Evolutionary conservation across 2,888 invertebrate genomes (phyloP), one percentile per base, ranked within the genome.

Genomic region (Tipula confusa): DNA sequence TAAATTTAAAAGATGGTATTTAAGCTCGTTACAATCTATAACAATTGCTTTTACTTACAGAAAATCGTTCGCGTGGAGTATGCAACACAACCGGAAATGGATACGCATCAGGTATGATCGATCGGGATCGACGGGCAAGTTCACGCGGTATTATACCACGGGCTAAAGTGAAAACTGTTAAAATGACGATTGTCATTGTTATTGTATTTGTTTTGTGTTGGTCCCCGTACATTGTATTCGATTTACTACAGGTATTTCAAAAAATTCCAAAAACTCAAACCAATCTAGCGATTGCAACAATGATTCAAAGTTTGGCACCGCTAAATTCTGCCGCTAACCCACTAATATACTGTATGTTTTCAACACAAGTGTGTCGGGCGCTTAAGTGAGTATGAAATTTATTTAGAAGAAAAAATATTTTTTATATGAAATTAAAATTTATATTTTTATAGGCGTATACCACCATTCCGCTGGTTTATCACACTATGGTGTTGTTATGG

Each of bases 181-280:
- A 98, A 90, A 98, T 98, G 97, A 98, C 98, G 0, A 95, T 98
- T 86, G 97, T 97, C 86, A 98, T 98, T 87, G 97, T 98, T 84
- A 95, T 97, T 87, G 97, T 97, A 38, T 98, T 98, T 89, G 94
- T 98, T 85, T 90, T 97, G 7, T 98, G 98, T 90, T 98, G 98
- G 97, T 96, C 96, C 84, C 98, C 98, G 0, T 98, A 97, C 90
- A 96, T 98, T 89, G 92, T 98, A 84, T 98, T 96, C 90, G 96
- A 97, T 89, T 90, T 97, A 84, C 93, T 97, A 3, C 96, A 97
- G 92, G 97, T 97, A 79, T 97, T 94, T 89, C 95, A 93, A 24
- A 93, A 94, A 88, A 93, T 97, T 85, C 95, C 96, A 0, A 90
- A 91, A 86, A 94, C 95, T 0, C 95, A 96, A 87, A 93, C 93